Evolutionary conservation across 2,113 vertebrate genomes (phyloP).

Genomic region (Pterocles burchelli): DNA sequence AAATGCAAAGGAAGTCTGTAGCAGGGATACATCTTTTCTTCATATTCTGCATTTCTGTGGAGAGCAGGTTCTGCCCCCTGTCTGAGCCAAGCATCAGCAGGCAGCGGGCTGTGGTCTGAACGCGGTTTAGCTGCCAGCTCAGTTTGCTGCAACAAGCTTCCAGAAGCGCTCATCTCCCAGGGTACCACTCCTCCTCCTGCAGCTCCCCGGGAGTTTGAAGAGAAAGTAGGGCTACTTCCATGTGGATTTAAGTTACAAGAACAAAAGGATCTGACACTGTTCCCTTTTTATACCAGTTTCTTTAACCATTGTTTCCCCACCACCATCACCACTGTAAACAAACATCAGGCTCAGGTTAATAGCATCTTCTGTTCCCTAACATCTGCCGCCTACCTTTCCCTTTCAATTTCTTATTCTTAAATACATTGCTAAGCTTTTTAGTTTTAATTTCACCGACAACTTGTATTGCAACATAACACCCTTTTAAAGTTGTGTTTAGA

Average conservation of each 20-base stretch:
- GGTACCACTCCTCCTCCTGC: not conserved
- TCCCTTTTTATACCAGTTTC: not conserved
- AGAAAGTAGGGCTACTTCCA: not conserved
- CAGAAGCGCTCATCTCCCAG: not conserved
- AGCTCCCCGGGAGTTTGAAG: not conserved
- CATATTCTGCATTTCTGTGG: not conserved
- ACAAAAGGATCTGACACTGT: not conserved
- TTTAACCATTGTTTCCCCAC: not conserved
- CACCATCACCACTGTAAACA: not conserved
- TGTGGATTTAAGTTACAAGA: not conserved
- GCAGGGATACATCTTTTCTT: not conserved
- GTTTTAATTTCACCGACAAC: slow-evolving; percentile 26
- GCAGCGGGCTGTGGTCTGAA: not conserved
- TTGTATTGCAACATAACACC: not conserved
- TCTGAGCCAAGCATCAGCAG: not conserved
- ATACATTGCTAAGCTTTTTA: not conserved
- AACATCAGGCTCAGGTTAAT: not conserved
- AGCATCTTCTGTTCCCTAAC: not conserved
- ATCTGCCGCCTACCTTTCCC: not conserved
- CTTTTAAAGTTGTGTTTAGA: not conserved
- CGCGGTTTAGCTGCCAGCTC: slow-evolving; percentile 2
- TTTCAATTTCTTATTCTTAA: not conserved
- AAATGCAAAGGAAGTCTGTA: not conserved
- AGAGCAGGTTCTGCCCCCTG: not conserved
- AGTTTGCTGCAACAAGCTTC: slow-evolving; percentile 10